Evolutionary conservation across 1,140 invertebrate species (phyloP), one percentile per base, ranked within the genome.

Genomic region (Drosophila insularis): DNA sequence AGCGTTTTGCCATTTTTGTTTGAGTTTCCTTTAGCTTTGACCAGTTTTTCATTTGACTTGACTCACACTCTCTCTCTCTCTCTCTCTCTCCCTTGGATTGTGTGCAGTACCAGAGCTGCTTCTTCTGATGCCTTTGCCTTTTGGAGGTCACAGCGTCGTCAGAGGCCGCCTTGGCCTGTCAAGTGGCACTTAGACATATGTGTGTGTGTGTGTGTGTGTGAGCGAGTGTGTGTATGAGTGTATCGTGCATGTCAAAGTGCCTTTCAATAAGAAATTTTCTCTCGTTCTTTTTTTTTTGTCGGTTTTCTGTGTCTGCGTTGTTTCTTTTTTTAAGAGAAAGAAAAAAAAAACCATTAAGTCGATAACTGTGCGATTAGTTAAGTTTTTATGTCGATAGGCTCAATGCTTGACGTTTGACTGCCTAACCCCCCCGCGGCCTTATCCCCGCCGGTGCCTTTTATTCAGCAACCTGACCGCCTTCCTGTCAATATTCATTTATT

Each of bases 401-500:
- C 68, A 46, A 64, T 61, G 60, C 62, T 61, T 56, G 59, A 72
- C 65, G 59, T 50, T 50, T 50, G 43, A 50, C 43, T 50, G 43
- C 43, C 43, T 50, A 19, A 50, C 17, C 43, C 43, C n/a, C 19
- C 5, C 8, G 11, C 19, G 35, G 19, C 19, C 63, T 11, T 14
- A 17, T 0, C 23, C 46, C 31, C 21, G 21, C 2, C 21, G n/a
- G 27, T 27, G 19, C 21, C 17, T 39, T 61, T 37, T 35, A 21
- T 61, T 40, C 39, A 17, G n/a, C 56, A 74, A 65, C 50, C 66
- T 74, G 54, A 54, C 71, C 80, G 31, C 68, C 68, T 58, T 19
- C 71, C 81, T 86, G 81, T 86, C 81, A 86, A 86, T 87, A 86
- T 87, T 86, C 82, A 87, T 86, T 86, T 87, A 86, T 86, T 79